Evolutionary conservation across 2,797 vertebrate genomes (phyloP).

Genomic region (Luscinia megarhynchos): DNA sequence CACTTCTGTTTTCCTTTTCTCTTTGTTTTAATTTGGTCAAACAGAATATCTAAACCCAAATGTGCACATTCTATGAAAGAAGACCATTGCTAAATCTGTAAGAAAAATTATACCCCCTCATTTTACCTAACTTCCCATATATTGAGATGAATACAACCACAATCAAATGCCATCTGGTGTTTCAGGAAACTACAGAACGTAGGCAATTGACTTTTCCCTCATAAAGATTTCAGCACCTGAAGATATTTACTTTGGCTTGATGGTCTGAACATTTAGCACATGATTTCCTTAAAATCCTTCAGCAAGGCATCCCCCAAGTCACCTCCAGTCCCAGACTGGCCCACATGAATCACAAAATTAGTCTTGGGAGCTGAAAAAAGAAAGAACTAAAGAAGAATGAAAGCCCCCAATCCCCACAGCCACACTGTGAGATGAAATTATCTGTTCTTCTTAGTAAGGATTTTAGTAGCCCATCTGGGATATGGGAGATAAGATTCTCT

Average conservation of each 20-base stretch:
- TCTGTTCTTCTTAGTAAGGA: neutral
- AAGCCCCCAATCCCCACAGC: neutral
- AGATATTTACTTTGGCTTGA: neutral
- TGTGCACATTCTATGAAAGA: neutral
- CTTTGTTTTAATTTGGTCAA: constrained; percentile 9
- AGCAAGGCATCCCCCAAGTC: neutral
- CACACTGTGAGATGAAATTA: neutral
- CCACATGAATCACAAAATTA: neutral
- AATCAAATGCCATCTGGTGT: neutral
- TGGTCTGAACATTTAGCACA: neutral
- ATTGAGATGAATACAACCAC: neutral
- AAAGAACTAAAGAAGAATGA: neutral
- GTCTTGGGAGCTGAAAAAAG: neutral
- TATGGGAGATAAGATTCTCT: neutral
- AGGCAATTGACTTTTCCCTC: neutral
- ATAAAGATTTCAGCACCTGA: neutral
- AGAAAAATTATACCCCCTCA: neutral
- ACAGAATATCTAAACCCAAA: neutral
- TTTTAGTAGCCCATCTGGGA: neutral
- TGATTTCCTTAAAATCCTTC: neutral
- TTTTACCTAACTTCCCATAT: neutral
- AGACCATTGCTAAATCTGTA: neutral
- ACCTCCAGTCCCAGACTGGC: neutral
- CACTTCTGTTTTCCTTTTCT: neutral
- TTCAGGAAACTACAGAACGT: neutral